Evolutionary conservation across 2,797 vertebrate genomes (phyloP), one percentile per base, ranked within the genome.

Genomic region (Phoxinus dragarum): DNA sequence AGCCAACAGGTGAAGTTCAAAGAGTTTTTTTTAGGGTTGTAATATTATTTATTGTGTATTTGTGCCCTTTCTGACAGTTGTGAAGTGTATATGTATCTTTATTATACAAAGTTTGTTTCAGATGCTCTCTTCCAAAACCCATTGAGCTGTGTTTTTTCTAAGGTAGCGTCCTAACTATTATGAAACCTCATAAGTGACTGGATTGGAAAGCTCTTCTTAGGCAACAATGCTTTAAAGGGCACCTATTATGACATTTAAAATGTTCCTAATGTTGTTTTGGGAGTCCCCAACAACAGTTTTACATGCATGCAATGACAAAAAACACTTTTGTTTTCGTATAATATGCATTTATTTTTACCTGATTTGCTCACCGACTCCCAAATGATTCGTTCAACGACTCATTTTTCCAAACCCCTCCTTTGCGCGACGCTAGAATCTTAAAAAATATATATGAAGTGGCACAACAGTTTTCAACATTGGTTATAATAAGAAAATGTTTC

Each of bases 1-100:
- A 14, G 36, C 34, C 97, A 98, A 99, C 98, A 99, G 98, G 98
- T 99, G 97, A 97, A 97, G 97, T 96, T 93, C 95, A 91, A 95
- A 94, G 95, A 67, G 68, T 71, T 54, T 52, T 66, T 59, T 82
- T 82, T 74, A 3, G 64, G 91, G 90, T 96, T 94, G 90, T 93
- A 91, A 49, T 66, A 10, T 8, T 16, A 5, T 36, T 23, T 80
- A 8, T 36, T 12, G 17, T 34, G 64, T 19, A 1, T 80, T 47
- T 47, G 11, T 7, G 27, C 42, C 27, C 27, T 64, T 31, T 31
- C 5, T 6, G 36, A n/a, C 74, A n/a, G 12, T 77, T 40, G 52
- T 77, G 36, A 59, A 77, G 7, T 77, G 75, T 40, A 54, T 54
- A 59, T 59, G 52, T 8, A 34, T 27, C 12, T 77, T 27, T 59